Evolutionary conservation across 2,888 invertebrate genomes (phyloP), one percentile per base, ranked within the genome.

Genomic region (Leptinotarsa tumamoca): DNA sequence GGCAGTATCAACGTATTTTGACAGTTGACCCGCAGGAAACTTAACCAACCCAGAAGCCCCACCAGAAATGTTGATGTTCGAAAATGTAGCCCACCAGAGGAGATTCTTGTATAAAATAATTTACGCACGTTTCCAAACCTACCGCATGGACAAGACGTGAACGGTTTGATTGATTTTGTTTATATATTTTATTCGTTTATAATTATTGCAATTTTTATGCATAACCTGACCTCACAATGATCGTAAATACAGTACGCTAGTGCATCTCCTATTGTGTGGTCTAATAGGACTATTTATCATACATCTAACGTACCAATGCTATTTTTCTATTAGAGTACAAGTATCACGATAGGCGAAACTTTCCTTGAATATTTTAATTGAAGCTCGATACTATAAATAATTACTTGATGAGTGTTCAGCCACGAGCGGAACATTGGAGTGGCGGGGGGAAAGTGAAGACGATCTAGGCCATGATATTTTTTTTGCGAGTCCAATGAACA

Each of bases 201-300:
- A 86, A 87, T 87, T 84, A 85, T 85, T 85, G 86, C 86, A 83
- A 87, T 87, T 86, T 85, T 86, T 86, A 87, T 87, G 85, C 87
- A 77, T 78, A 76, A 79, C 85, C 70, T 69, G 61, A 71, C 68
- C 67, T 74, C 66, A 54, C 61, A 66, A 80, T 81, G 84, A 82
- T 86, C 86, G 86, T 87, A 86, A 87, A 86, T 78, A 75, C 76
- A 51, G 78, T 76, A 78, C 78, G 78, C 76, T n/a, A 74, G 76
- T 78, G 78, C 72, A 78, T 80, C 79, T 80, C 76, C 81, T 79
- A 80, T 80, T 80, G 81, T 80, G 79, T 79, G 80, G 78, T 79
- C 78, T 79, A 80, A 81, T 78, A 78, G 71, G 73, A 27, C 74
- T 68, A 81, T 79, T 81, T 80, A 70, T 79, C 73, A 75, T 72